These are phyloP conservation scores for Eilema sororculum DNA, from an alignment of 2,888 invertebrate species.

Conservation along the genomic window DNA sequence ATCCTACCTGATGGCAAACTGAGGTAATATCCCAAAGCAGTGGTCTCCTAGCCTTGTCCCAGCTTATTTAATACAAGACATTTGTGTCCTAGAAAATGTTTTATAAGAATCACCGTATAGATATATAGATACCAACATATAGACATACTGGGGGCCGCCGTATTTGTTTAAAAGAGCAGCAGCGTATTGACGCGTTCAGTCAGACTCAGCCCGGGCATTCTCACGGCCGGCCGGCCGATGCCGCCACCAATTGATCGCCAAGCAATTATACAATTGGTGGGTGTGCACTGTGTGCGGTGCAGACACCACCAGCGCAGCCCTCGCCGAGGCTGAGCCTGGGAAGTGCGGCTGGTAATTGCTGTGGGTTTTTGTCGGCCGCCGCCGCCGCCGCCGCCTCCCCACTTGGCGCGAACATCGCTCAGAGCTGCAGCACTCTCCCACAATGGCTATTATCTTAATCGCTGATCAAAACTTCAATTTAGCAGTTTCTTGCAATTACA, in stretches of 20 bases:
- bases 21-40: no score
- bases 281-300: slow-evolving; percentile 37
- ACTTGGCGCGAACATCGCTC: slow-evolving; percentile 51
- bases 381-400: slow-evolving; percentile 35
- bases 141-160: not conserved
- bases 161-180: not conserved
- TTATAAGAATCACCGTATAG: no score
- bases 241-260: slow-evolving; percentile 64
- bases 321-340: slow-evolving; percentile 37
- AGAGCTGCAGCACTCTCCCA: slow-evolving; percentile 48
- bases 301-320: slow-evolving; percentile 20
- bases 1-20: no score
- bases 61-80: no score
- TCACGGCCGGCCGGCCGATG: slow-evolving; percentile 38
- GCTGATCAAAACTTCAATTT: slow-evolving; percentile 51
- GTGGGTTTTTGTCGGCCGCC: slow-evolving; percentile 49
- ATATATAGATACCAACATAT: not conserved
- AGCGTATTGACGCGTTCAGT: no score
- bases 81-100: no score
- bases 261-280: slow-evolving; percentile 77
- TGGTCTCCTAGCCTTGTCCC: no score
- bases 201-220: slow-evolving; percentile 19
- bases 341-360: slow-evolving; percentile 53
- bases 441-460: slow-evolving; percentile 50
- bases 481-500: slow-evolving; percentile 42